These are phyloP conservation scores for Octomys mimax DNA, from an alignment of 2,797 vertebrate species.

Conservation along the genomic window DNA sequence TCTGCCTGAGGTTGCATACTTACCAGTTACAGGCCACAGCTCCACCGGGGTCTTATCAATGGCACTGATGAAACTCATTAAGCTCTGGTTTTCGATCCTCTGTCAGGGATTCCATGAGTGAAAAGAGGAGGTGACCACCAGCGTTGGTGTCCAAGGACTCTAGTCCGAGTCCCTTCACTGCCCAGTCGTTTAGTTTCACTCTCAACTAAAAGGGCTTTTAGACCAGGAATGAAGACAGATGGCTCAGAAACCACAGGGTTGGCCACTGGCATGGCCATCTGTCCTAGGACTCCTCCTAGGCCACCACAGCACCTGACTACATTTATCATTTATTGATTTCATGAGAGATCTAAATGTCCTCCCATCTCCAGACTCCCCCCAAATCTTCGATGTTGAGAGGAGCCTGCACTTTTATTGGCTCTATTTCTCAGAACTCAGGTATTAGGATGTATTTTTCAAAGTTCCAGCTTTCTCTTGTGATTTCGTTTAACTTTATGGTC, in stretches of 20 bases:
- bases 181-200: not conserved
- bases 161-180: not conserved
- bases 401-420: not conserved
- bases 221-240: no score
- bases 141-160: rapidly evolving
- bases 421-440: not conserved
- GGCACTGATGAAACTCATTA: not conserved
- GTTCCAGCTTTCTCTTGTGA: not conserved
- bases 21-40: not conserved
- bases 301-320: not conserved
- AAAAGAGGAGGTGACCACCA: not conserved
- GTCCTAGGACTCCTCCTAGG: not conserved
- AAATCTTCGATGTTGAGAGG: not conserved
- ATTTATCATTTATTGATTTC: not conserved
- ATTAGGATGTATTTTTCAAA: not conserved
- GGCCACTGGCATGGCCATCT: no score
- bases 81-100: not conserved
- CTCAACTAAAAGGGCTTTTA: no score
- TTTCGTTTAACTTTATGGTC: constrained; percentile 27
- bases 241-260: no score
- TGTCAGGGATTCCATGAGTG: not conserved
- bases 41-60: not conserved
- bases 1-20: not conserved
- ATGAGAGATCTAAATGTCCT: not conserved
- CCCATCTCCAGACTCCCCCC: not conserved